These are phyloP conservation scores for Athene noctua DNA, from an alignment of 2,113 vertebrate species.

Conservation along the genomic window DNA sequence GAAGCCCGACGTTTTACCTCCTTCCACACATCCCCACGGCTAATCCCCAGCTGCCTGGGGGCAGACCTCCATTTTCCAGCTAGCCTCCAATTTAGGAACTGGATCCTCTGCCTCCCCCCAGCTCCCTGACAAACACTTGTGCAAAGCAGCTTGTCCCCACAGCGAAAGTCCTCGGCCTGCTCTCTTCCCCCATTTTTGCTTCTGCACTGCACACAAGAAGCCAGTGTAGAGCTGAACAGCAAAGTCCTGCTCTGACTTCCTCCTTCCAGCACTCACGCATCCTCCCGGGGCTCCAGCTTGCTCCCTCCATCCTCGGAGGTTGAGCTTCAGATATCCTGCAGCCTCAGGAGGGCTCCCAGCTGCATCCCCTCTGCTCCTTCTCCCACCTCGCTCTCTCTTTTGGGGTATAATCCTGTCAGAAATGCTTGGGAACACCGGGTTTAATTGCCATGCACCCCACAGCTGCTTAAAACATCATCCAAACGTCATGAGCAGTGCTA, in stretches of 20 bases:
- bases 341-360: background rate
- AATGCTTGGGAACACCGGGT: background rate
- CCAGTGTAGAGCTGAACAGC: background rate
- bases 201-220: background rate
- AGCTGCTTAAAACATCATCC: background rate
- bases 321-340: fast-evolving
- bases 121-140: background rate
- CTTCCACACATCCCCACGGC: background rate
- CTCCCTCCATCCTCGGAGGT: background rate
- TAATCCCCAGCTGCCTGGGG: background rate
- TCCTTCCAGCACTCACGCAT: background rate
- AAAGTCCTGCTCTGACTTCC: background rate
- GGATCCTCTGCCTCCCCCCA: background rate
- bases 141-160: background rate
- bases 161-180: background rate
- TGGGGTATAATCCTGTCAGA: background rate
- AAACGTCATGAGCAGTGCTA: fast-evolving
- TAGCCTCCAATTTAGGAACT: background rate
- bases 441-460: background rate
- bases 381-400: background rate
- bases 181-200: background rate
- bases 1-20: background rate
- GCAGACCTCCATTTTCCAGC: background rate
- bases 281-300: fast-evolving
- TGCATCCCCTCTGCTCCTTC: background rate